Conservation (phyloP, 92 coral and sea anemone genomes). For the Ricordea florida region DNA sequence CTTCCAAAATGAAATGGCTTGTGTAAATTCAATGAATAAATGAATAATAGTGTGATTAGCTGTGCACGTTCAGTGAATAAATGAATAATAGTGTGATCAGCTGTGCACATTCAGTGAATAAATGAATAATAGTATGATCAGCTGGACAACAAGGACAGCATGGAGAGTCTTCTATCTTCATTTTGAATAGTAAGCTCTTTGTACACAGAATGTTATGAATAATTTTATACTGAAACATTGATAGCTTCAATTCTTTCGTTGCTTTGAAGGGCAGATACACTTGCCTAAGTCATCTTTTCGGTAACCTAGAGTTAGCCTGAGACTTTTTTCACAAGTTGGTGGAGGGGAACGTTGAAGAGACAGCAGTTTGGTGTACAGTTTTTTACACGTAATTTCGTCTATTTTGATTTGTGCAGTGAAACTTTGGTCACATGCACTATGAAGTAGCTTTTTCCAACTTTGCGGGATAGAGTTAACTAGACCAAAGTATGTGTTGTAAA, state of each 20-base stretch:
- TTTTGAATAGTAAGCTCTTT: neutral
- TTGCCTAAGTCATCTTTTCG: neutral
- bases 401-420: neutral
- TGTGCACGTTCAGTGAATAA: too few relatives aligned
- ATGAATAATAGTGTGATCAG: too few relatives aligned
- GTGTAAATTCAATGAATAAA: neutral
- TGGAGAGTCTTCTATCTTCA: slow-evolving; percentile 4
- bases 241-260: neutral
- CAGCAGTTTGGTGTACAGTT: neutral
- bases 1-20: neutral
- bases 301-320: slow-evolving; percentile 2
- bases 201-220: neutral
- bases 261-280: neutral
- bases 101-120: too few relatives aligned
- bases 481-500: neutral
- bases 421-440: neutral
- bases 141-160: neutral
- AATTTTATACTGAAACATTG: neutral
- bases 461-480: neutral
- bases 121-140: too few relatives aligned
- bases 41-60: too few relatives aligned
- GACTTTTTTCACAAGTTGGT: neutral
- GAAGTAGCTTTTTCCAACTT: neutral
- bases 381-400: slow-evolving; percentile 3
- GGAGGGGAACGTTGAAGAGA: neutral